These are phyloP conservation scores for Myotis findleyi DNA, from an alignment of 2,797 vertebrate genomes.

Conservation along the genomic window DNA sequence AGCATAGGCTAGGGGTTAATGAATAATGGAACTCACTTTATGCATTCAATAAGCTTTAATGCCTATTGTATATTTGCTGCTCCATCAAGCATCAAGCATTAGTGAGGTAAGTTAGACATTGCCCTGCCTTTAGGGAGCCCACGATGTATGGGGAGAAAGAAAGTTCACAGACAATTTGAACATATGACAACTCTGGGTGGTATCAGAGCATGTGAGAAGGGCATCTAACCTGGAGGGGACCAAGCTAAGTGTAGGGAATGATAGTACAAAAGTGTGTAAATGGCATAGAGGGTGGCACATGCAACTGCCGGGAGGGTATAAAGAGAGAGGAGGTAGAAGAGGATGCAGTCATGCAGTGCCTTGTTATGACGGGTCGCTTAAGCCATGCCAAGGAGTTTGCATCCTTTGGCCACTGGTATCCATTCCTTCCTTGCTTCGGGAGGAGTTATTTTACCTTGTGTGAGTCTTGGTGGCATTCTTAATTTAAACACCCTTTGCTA, in stretches of 20 bases:
- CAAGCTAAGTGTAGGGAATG: neutral
- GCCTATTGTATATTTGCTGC: neutral
- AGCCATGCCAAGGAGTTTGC: neutral
- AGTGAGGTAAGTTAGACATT: neutral
- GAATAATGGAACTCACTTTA: neutral
- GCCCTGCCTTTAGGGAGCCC: neutral
- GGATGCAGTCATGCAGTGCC: neutral
- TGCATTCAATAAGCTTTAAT: conserved; percentile 8
- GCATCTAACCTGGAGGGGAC: neutral
- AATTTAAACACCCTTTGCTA: neutral
- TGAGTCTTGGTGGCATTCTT: conserved; percentile 1
- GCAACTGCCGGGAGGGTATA: neutral
- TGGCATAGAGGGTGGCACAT: neutral
- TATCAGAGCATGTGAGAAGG: neutral
- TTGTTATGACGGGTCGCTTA: neutral
- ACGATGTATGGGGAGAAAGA: neutral
- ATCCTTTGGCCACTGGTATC: neutral
- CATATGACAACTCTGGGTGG: neutral
- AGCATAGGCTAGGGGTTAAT: neutral
- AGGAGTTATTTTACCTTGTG: neutral
- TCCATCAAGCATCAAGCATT: neutral
- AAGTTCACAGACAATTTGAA: neutral
- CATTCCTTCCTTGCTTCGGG: neutral
- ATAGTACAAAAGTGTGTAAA: neutral
- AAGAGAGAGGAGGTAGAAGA: neutral